These are phyloP conservation scores for Onthophagus taurus DNA, from an alignment of 1,140 invertebrate species.

Conservation along the genomic window DNA sequence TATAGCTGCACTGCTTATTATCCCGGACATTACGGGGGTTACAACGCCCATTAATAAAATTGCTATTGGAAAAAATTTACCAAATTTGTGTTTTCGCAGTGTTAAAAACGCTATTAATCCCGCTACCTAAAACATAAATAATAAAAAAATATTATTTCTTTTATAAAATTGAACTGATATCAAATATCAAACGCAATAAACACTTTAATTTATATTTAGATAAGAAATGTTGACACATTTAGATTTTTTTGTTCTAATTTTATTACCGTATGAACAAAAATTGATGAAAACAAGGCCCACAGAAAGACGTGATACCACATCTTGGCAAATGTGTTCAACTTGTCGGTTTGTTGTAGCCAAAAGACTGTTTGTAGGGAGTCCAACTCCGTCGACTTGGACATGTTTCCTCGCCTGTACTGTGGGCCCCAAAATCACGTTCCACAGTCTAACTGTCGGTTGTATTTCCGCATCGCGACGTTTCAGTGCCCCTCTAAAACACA, in stretches of 20 bases:
- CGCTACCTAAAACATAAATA: conserved; percentile 48
- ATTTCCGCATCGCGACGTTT: no score
- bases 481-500: no score
- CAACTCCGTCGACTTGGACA: conserved; percentile 41
- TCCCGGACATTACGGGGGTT: conserved; percentile 74
- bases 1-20: conserved; percentile 84
- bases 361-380: conserved; percentile 55
- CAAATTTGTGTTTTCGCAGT: conserved; percentile 85
- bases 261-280: conserved; percentile 71
- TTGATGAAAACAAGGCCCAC: conserved; percentile 87
- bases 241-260: neutral
- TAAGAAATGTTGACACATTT: no score
- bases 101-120: conserved; percentile 84
- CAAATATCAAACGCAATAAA: conserved; percentile 1
- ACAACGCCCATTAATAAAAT: conserved; percentile 82
- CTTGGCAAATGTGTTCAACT: conserved; percentile 62
- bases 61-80: conserved; percentile 82
- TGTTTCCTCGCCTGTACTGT: conserved; percentile 10
- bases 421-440: conserved; percentile 13
- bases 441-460: no score
- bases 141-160: conserved; percentile 8
- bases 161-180: neutral
- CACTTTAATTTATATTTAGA: no score
- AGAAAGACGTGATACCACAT: conserved; percentile 96
- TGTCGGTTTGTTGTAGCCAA: conserved; percentile 46